Conservation (phyloP, 2,797 vertebrate genomes). For the Schizopygopsis pylzovi region DNA sequence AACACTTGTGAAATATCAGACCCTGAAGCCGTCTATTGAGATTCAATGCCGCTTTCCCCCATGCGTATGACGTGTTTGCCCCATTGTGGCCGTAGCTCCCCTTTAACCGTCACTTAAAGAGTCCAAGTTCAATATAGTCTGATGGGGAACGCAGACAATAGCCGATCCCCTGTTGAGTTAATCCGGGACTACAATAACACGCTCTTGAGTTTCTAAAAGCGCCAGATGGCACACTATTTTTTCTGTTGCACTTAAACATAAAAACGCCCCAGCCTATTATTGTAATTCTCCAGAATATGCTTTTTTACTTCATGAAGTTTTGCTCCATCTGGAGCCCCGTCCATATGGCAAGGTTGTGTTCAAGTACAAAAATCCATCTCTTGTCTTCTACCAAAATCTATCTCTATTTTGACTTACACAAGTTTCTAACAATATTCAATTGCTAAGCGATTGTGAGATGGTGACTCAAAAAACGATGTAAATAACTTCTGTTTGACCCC, state of each 20-base stretch:
- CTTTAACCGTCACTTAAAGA: constrained; percentile 15
- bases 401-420: background rate
- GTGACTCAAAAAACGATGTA: background rate
- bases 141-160: constrained; percentile 53
- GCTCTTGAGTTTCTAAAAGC: constrained; percentile 43
- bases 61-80: constrained; percentile 1
- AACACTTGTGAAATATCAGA: background rate
- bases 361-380: background rate
- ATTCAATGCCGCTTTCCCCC: background rate
- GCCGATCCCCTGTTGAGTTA: constrained; percentile 52
- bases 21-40: background rate
- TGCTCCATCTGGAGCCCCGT: background rate
- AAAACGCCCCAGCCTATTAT: constrained; percentile 28
- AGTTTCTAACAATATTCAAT: background rate
- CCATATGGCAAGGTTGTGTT: constrained; percentile 3
- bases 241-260: constrained; percentile 39
- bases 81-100: constrained; percentile 34
- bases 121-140: constrained; percentile 45
- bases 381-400: background rate
- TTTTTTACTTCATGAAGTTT: constrained; percentile 46
- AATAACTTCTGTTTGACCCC: constrained; percentile 10
- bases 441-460: background rate
- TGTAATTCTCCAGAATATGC: constrained; percentile 28
- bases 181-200: constrained; percentile 56
- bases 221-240: constrained; percentile 51